Conservation (phyloP, 2,797 vertebrate species). For the Semotilus atromaculatus region DNA sequence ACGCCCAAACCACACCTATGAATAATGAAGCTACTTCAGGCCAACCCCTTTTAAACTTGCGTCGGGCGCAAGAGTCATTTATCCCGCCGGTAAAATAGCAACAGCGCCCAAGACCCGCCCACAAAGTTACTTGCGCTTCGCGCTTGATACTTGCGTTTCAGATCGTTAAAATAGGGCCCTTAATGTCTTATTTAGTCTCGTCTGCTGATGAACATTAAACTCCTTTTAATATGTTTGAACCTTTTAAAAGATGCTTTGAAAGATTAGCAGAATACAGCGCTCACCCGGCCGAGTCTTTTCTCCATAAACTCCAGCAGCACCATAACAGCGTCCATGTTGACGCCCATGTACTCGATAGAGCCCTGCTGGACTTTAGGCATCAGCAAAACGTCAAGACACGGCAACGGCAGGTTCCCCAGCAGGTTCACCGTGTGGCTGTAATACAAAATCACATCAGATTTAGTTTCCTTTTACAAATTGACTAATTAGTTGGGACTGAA, state of each 20-base stretch:
- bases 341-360: constrained; percentile 89
- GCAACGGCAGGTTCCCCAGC: constrained; percentile 88
- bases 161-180: too few species aligned
- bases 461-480: neutral
- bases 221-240: neutral
- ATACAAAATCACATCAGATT: constrained; percentile 14
- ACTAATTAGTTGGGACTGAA: constrained; percentile 23
- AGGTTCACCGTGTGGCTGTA: constrained; percentile 88
- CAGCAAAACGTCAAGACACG: constrained; percentile 88
- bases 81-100: too few species aligned
- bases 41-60: too few species aligned
- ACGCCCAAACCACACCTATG: too few species aligned
- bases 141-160: too few species aligned
- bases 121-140: too few species aligned
- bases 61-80: too few species aligned
- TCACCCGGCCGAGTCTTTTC: constrained; percentile 86
- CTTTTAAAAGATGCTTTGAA: neutral
- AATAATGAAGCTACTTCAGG: too few species aligned
- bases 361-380: constrained; percentile 83
- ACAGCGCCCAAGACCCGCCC: too few species aligned
- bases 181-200: neutral
- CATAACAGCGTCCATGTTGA: constrained; percentile 91
- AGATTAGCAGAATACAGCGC: constrained; percentile 39
- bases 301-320: constrained; percentile 89
- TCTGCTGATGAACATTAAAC: neutral